These are phyloP conservation scores for Amazona finschi DNA, from an alignment of 2,797 vertebrate genomes.

Conservation along the genomic window DNA sequence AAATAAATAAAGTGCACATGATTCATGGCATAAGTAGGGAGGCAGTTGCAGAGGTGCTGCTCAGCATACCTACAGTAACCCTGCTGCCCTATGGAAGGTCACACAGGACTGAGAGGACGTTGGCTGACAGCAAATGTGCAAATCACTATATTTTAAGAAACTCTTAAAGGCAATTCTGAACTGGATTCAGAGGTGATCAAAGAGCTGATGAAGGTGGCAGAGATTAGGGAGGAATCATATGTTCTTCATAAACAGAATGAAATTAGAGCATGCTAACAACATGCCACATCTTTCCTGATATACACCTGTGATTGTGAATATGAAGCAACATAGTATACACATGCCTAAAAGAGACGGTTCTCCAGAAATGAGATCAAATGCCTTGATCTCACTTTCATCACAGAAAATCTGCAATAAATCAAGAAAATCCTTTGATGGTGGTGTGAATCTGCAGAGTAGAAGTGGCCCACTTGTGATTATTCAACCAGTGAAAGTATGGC, in stretches of 20 bases:
- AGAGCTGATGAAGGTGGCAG: background rate
- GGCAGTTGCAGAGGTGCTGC: background rate
- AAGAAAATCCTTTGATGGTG: background rate
- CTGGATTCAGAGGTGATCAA: background rate
- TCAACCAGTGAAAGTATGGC: background rate
- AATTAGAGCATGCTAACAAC: background rate
- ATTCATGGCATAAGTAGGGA: background rate
- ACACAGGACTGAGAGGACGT: too few species aligned
- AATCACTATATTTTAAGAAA: background rate
- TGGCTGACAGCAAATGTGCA: background rate
- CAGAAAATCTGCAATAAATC: slow-evolving; percentile 26
- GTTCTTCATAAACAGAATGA: background rate
- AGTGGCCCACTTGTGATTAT: background rate
- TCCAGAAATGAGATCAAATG: slow-evolving; percentile 23
- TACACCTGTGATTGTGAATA: background rate
- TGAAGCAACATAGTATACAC: background rate
- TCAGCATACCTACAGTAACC: background rate
- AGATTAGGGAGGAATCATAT: background rate
- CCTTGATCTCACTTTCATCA: background rate
- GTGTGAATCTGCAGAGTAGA: background rate
- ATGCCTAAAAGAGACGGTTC: background rate
- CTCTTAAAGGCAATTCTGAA: background rate
- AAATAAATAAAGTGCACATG: background rate
- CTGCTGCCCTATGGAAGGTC: background rate
- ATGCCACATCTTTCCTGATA: background rate